Conservation (phyloP, 2,113 vertebrate genomes). For the Periophthalmodon schlosseri region DNA sequence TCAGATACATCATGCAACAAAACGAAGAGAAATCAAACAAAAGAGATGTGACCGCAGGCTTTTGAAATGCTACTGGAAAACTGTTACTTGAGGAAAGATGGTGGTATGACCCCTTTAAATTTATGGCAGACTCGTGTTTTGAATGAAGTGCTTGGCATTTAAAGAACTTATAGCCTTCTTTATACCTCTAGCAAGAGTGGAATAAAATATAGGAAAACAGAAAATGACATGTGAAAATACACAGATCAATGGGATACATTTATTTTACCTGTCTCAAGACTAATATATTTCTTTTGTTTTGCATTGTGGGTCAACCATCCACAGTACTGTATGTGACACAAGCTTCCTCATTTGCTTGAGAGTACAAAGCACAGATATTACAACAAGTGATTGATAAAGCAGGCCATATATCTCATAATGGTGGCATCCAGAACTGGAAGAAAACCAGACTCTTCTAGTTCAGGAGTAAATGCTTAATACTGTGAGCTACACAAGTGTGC, state of each 20-base stretch:
- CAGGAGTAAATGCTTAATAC: not conserved
- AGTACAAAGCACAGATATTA: too few relatives aligned
- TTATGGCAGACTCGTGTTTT: not conserved
- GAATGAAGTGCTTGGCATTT: not conserved
- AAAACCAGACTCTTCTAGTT: not conserved
- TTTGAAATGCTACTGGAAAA: not conserved
- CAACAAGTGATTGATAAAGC: too few relatives aligned
- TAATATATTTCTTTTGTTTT: too few relatives aligned
- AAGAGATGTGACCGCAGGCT: slow-evolving; percentile 27
- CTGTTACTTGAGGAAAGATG: slow-evolving; percentile 17
- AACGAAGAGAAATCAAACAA: slow-evolving; percentile 11
- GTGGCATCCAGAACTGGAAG: not conserved
- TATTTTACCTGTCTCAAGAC: too few relatives aligned
- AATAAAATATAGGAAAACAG: not conserved
- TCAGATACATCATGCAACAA: slow-evolving; percentile 23
- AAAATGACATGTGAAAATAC: not conserved
- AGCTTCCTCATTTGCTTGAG: too few relatives aligned
- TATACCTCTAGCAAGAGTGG: not conserved
- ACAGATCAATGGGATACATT: too few relatives aligned
- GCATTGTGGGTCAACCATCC: too few relatives aligned
- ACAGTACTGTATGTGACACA: too few relatives aligned
- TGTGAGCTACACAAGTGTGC: not conserved
- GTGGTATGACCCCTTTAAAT: not conserved
- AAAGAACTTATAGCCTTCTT: not conserved
- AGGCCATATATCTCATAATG: too few relatives aligned